Conservation (phyloP, 1,140 invertebrate genomes). For the Gonioctena quinquepunctata region DNA sequence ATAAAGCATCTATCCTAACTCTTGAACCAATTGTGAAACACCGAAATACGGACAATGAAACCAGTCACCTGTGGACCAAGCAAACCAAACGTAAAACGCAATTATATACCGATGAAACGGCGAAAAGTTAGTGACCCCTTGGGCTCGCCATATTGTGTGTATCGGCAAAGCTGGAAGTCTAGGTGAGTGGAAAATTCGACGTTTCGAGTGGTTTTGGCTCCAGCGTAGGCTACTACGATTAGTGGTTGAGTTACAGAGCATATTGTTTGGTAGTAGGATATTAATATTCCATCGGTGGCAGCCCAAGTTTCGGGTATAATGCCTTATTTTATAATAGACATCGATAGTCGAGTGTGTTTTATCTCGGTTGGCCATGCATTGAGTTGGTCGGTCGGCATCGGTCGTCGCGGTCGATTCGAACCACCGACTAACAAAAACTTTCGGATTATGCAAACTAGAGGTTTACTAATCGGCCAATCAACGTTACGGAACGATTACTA, state of each 20-base stretch:
- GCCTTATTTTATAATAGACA: conserved; percentile 6
- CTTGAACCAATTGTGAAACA: not conserved
- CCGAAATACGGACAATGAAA: not conserved
- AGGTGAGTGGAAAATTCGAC: not conserved
- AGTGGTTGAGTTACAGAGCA: not conserved
- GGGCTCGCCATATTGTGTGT: not conserved
- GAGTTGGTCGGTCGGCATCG: not conserved
- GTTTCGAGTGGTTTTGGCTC: not conserved
- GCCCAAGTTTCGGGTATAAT: not conserved
- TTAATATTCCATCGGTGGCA: not conserved
- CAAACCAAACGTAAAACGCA: not conserved
- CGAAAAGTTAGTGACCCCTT: not conserved
- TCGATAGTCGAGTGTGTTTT: conserved; percentile 4
- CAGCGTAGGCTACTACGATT: not conserved
- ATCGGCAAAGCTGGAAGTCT: not conserved
- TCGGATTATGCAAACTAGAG: not conserved
- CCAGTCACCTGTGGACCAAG: not conserved
- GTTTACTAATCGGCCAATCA: not conserved
- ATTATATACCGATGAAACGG: not conserved
- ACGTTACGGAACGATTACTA: not conserved
- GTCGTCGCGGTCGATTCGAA: not conserved
- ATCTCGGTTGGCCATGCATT: conserved; percentile 2
- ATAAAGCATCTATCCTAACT: too few relatives aligned
- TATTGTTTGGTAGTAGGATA: not conserved
- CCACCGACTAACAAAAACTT: not conserved